phyloP scores from a whole-genome alignment of 2,113 vertebrate genomes.

The Semicossyphus pulcher region DNA sequence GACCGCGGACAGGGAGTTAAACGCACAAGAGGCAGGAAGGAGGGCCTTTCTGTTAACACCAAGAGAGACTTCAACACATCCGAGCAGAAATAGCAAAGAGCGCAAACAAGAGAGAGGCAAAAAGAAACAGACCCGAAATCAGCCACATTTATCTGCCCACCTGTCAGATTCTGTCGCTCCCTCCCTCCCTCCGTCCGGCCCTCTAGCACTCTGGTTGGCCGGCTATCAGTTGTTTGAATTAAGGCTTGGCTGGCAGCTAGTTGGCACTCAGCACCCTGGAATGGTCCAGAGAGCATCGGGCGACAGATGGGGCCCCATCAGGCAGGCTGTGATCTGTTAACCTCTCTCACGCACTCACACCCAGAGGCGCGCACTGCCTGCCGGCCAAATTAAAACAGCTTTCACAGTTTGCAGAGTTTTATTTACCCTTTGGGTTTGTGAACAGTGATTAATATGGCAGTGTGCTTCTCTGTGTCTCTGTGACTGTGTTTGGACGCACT shows the following conservation, averaged over 20 bases:
- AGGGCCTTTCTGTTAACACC: background rate
- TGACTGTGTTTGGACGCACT: background rate
- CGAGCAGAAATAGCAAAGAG: background rate
- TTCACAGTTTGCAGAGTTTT: slow-evolving; percentile 22
- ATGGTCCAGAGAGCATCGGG: slow-evolving; percentile 34
- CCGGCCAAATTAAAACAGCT: slow-evolving; percentile 33
- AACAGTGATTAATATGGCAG: background rate
- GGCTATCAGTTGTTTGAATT: slow-evolving; percentile 32
- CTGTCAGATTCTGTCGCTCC: slow-evolving; percentile 2
- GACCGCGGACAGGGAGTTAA: background rate
- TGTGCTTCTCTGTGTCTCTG: background rate
- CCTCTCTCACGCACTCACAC: slow-evolving; percentile 18
- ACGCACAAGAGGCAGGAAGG: background rate
- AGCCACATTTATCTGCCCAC: slow-evolving; percentile 4
- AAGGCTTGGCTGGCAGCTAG: slow-evolving; percentile 29
- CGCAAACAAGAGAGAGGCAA: too few relatives aligned
- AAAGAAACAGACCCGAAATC: background rate
- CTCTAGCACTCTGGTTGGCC: slow-evolving; percentile 9
- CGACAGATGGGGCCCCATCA: slow-evolving; percentile 55
- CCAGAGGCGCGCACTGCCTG: background rate
- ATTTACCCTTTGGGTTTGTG: slow-evolving; percentile 13
- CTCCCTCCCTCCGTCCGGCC: background rate
- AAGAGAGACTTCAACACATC: background rate
- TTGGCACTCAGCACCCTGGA: slow-evolving; percentile 45
- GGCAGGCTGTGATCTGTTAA: slow-evolving; percentile 53